A percentile compares a stretch with the other conserved stretches of the same genome.
phyloP scores from a whole-genome alignment of 2,797 vertebrate genomes.

The Mallotus villosus region DNA sequence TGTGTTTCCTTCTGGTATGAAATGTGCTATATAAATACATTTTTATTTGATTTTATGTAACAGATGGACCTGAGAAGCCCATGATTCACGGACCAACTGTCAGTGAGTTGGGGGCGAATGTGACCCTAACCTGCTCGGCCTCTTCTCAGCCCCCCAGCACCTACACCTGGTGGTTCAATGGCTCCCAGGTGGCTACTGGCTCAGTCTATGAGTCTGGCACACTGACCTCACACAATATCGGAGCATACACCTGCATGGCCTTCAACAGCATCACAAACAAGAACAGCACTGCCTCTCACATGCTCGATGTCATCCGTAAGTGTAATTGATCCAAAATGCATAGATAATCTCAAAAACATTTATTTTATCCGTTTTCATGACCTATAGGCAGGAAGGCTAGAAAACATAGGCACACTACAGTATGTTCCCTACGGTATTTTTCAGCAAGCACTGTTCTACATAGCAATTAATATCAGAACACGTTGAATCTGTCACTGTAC shows the following conservation, averaged over 20 bases:
- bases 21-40: not conserved
- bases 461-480: no score
- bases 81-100: not conserved
- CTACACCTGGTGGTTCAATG: conserved; percentile 47
- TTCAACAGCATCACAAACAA: conserved; percentile 53
- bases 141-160: conserved; percentile 44
- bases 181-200: conserved; percentile 13
- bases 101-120: not conserved
- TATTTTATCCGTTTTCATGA: not conserved
- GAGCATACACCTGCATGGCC: conserved; percentile 56
- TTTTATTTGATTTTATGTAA: not conserved
- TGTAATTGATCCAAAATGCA: not conserved
- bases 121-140: conserved; percentile 38
- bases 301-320: conserved; percentile 55
- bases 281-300: conserved; percentile 37
- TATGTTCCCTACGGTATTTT: not conserved
- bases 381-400: no score
- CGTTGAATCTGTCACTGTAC: conserved; percentile 19
- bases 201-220: conserved; percentile 15
- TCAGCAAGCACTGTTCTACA: not conserved
- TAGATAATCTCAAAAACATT: not conserved
- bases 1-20: not conserved
- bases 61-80: not conserved
- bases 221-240: conserved; percentile 30
- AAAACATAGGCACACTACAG: no score